Conservation (phyloP, 2,888 invertebrate species). For the Caenorhabditis sp. region DNA sequence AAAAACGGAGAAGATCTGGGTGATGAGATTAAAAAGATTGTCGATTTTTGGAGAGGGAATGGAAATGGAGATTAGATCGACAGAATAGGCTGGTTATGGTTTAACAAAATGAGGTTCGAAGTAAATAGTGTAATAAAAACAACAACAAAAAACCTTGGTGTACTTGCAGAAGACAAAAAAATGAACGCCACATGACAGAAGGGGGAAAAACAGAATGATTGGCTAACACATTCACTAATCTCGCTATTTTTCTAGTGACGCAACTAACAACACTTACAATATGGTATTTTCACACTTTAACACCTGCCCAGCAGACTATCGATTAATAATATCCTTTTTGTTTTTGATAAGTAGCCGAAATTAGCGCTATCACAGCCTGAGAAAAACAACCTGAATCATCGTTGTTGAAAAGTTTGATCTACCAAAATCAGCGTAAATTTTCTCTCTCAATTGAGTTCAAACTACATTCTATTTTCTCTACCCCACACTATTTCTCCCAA, state of each 20-base stretch:
- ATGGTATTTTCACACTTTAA: neutral
- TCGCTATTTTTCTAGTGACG: neutral
- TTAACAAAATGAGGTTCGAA: neutral
- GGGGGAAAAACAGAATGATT: neutral
- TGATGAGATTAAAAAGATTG: neutral
- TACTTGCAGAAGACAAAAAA: neutral
- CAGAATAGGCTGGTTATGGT: neutral
- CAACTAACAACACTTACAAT: neutral
- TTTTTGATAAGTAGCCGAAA: too few relatives aligned
- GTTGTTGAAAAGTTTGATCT: too few relatives aligned
- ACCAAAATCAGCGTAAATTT: too few relatives aligned
- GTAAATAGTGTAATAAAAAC: neutral
- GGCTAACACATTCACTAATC: neutral
- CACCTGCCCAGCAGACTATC: neutral
- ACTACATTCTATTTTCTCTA: too few relatives aligned
- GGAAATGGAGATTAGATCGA: too few relatives aligned
- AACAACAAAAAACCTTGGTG: neutral
- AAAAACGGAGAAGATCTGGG: neutral
- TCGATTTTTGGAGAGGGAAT: neutral
- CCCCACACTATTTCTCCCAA: too few relatives aligned
- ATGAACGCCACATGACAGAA: neutral
- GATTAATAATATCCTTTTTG: too few relatives aligned
- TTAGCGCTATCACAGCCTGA: too few relatives aligned
- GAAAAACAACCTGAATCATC: too few relatives aligned
- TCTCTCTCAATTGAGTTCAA: too few relatives aligned